Evolutionary conservation across 2,888 invertebrate genomes (phyloP), one percentile per base, ranked within the genome.

Genomic region (Aporophyla nigra): DNA sequence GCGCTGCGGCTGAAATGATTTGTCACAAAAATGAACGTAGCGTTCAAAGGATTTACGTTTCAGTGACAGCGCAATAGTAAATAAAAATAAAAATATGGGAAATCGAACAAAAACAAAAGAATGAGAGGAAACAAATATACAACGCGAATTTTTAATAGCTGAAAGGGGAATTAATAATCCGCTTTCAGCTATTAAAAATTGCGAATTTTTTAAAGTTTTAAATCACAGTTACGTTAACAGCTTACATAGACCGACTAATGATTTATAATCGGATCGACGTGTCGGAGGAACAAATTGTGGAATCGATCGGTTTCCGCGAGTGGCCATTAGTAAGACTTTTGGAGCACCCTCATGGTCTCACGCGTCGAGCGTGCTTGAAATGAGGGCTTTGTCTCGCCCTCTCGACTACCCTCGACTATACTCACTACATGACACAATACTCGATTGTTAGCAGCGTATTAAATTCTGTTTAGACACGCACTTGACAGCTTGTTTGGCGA

Each of bases 301-400:
- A 73, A 90, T 92, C 92, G 91, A 91, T 90, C 87, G 86, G 76
- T 77, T 76, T 72, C 70, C 74, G 83, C 77, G 88, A 93, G 93
- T 92, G 93, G 92, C 91, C 91, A 94, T 93, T 94, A 94, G 92
- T 84, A 84, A 88, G 86, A 83, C 84, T 81, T 86, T 74, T 81
- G 77, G 79, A 91, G 93, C 67, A 83, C 90, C 78, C 92, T 93
- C 89, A 84, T 86, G 92, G 93, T 91, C 89, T 91, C 92, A 91
- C 91, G 88, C 78, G 86, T 84, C 80, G 81, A 93, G 93, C 71
- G 79, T 87, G 65, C 92, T 94, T 76, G 73, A 84, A 63, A 88
- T 83, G 78, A 93, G 92, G 82, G 90, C 89, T 86, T 89, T 90
- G 91, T 90, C 88, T 90, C 87, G 82, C 86, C 84, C 88, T 76